phyloP scores from a whole-genome alignment of 2,797 vertebrate genomes.

The Holocentrus rufus region DNA sequence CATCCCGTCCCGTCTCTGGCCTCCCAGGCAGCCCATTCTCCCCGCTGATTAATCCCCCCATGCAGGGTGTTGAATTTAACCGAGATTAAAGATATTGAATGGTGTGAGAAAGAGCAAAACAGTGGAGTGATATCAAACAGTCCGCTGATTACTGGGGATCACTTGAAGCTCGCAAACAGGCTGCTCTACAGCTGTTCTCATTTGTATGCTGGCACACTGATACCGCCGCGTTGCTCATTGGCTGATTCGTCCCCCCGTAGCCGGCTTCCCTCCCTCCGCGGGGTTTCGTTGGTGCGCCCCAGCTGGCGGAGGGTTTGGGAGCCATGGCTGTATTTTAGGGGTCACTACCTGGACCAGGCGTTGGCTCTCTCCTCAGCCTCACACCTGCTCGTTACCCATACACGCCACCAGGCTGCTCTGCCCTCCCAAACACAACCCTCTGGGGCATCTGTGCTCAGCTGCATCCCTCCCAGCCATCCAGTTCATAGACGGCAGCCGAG shows the following conservation, averaged over 20 bases:
- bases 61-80: conserved; percentile 20
- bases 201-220: conserved; percentile 48
- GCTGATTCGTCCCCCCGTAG: conserved; percentile 38
- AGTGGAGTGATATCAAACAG: conserved; percentile 41
- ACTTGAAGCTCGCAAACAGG: conserved; percentile 31
- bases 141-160: conserved; percentile 48
- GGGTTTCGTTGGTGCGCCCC: conserved; percentile 29
- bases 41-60: conserved; percentile 2
- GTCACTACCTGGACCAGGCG: conserved; percentile 63
- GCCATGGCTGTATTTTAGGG: conserved; percentile 44
- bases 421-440: conserved; percentile 36
- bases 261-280: conserved; percentile 8
- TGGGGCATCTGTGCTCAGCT: conserved; percentile 45
- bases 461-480: conserved; percentile 13
- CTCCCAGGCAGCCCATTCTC: conserved; percentile 5
- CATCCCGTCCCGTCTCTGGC: neutral
- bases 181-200: conserved; percentile 62
- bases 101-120: conserved; percentile 19
- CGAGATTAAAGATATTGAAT: conserved; percentile 31
- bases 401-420: conserved; percentile 45
- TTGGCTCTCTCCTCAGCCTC: conserved; percentile 20
- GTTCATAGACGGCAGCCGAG: conserved; percentile 23
- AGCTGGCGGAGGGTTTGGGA: conserved; percentile 45
- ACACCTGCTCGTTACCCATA: conserved; percentile 59
- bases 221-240: conserved; percentile 35